Evolutionary conservation across 2,113 vertebrate species (phyloP), one percentile per base, ranked within the genome.

Genomic region (Phycodurus eques): DNA sequence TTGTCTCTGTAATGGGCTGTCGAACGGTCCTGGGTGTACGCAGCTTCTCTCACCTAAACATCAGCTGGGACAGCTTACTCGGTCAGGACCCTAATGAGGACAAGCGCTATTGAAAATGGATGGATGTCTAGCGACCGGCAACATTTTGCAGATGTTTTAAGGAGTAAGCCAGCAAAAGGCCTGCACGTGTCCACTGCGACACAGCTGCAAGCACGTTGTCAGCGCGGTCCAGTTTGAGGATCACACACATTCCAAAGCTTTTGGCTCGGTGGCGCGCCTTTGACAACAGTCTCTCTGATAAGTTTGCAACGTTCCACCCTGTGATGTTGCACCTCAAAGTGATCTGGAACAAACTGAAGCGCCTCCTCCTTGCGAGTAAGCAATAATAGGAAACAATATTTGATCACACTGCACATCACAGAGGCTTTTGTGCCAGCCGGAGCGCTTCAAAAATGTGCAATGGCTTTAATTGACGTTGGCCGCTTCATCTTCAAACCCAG

Each of bases 311-410:
- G 76, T 76, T 86, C 63, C 39, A 11, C 22, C 43, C 49, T 53
- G 47, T 89, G 86, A 90, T 87, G 85, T 85, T 13, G 73, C 47
- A 49, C 74, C 86, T 88, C 88, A 88, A 89, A 90, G 85, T 75
- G 75, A 80, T 85, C 84, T 82, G 75, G 82, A 87, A 90, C 87
- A 84, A 91, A 90, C 84, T 85, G 86, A 85, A 87, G 81, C 89
- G 83, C 74, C 81, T 78, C 79, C 74, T 81, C 74, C 33, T 61
- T 61, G 59, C 67, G 67, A 80, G 85, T 88, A 90, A 90, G 91
- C 86, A 91, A 90, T 88, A 81, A 88, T 83, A 82, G 81, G 85
- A 88, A 90, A 90, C 83, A 90, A 91, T 88, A 88, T 90, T 88
- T 88, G 89, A 90, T 90, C 83, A 89, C 86, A 88, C 83, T 80